These are phyloP conservation scores for Diacarnus erythraeanus DNA, from an alignment of 37 sponge, comb jelly and placozoan genomes.

Conservation along the genomic window DNA sequence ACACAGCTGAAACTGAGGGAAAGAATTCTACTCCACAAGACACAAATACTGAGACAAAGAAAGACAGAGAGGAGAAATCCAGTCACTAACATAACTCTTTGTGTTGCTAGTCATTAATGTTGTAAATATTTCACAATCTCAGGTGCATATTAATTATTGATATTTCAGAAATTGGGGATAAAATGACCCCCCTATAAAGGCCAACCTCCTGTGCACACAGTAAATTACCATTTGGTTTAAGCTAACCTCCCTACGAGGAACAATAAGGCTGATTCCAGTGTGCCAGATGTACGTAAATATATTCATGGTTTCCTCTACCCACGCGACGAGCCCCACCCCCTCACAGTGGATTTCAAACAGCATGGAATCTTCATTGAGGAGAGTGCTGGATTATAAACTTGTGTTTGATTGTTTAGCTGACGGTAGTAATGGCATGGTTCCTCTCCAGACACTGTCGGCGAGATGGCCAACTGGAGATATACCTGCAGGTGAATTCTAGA, in stretches of 20 bases:
- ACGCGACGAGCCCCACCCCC: not conserved
- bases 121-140: no score
- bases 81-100: no score
- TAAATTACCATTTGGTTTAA: no score
- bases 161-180: no score
- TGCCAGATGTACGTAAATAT: no score
- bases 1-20: not conserved
- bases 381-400: constrained; percentile 40
- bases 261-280: no score
- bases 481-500: not conserved
- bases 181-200: no score
- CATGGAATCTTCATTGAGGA: constrained; percentile 35
- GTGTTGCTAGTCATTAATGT: no score
- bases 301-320: no score
- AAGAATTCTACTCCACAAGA: not conserved
- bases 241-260: no score
- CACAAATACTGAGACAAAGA: not conserved
- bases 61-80: not conserved
- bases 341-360: not conserved
- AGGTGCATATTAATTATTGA: no score
- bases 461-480: constrained; percentile 16
- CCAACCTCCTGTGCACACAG: no score
- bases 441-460: constrained; percentile 13
- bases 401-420: constrained; percentile 35
- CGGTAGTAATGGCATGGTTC: constrained; percentile 28